Percentiles rank a stretch among this genome's conserved stretches.
phyloP scores from a whole-genome alignment of 2,888 invertebrate genomes.

The Drosophila dives region DNA sequence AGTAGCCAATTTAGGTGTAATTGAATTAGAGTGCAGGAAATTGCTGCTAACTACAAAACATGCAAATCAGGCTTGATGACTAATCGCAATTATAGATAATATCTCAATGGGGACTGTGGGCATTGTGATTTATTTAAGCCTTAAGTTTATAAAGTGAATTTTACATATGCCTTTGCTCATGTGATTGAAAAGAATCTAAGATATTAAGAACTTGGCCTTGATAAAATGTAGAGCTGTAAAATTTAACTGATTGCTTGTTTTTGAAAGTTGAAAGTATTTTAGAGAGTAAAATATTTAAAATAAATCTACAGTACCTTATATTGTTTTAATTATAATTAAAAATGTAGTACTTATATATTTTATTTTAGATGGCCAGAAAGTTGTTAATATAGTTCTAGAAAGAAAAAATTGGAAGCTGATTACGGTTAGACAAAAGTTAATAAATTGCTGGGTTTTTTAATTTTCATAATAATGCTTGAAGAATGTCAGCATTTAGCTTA shows the following conservation, averaged over 20 bases:
- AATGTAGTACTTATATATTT: not conserved
- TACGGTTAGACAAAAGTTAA: too few species aligned
- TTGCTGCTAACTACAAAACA: constrained; percentile 28
- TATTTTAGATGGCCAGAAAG: not conserved
- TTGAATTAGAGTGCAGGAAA: constrained; percentile 29
- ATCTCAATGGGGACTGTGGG: constrained; percentile 1
- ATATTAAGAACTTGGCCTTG: not conserved
- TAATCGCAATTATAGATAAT: constrained; percentile 9
- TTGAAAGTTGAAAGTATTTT: not conserved
- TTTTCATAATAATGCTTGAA: not conserved
- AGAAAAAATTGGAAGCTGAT: not conserved
- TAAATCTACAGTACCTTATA: too few species aligned
- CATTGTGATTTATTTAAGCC: not conserved
- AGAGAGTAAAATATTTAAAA: not conserved
- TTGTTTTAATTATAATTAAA: not conserved
- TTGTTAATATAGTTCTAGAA: not conserved
- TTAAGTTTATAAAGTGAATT: not conserved
- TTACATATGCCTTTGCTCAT: not conserved
- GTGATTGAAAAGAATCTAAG: not conserved
- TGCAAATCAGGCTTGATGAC: constrained; percentile 22
- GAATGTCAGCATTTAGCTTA: not conserved
- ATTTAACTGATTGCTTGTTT: not conserved
- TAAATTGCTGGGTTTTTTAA: too few species aligned
- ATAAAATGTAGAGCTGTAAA: not conserved
- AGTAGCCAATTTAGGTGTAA: constrained; percentile 37